Evolutionary conservation across 2,113 vertebrate genomes (phyloP).

Genomic region (Apaloderma vittatum): DNA sequence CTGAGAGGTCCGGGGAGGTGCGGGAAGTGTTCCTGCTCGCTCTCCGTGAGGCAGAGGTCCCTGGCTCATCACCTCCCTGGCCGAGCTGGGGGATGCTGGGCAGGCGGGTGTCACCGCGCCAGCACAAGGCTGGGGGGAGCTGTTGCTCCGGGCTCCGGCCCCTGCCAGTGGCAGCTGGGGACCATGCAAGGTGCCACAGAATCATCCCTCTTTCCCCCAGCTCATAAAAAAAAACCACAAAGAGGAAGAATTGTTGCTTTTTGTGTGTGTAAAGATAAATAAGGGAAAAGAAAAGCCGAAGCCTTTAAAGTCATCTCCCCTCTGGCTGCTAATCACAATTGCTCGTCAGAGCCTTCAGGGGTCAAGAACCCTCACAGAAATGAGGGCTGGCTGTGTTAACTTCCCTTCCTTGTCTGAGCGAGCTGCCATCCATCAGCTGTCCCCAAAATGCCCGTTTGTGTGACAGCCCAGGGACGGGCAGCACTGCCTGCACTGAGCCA

Average conservation of each 20-base stretch:
- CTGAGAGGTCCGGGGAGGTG: rapidly evolving
- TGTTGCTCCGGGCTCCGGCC: not conserved
- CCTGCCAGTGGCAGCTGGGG: not conserved
- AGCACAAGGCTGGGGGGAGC: not conserved
- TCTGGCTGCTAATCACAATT: not conserved
- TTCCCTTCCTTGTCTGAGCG: not conserved
- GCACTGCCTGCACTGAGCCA: not conserved
- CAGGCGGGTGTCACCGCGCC: not conserved
- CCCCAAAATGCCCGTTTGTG: not conserved
- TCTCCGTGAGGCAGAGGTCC: not conserved
- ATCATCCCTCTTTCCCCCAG: too few relatives aligned
- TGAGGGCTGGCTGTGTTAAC: not conserved
- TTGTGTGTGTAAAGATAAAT: not conserved
- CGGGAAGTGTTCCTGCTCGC: rapidly evolving
- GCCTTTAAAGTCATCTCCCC: not conserved
- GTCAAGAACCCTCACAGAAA: not conserved
- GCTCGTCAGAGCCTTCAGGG: not conserved
- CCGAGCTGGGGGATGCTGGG: not conserved
- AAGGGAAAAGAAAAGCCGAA: not conserved
- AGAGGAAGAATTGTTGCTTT: not conserved
- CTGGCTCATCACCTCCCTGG: too few relatives aligned
- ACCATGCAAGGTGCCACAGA: not conserved
- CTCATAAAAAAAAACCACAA: not conserved
- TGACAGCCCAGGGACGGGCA: not conserved
- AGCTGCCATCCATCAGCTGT: not conserved